These are phyloP conservation scores for Spodoptera frugiperda DNA, from an alignment of 1,140 invertebrate species.

Conservation along the genomic window DNA sequence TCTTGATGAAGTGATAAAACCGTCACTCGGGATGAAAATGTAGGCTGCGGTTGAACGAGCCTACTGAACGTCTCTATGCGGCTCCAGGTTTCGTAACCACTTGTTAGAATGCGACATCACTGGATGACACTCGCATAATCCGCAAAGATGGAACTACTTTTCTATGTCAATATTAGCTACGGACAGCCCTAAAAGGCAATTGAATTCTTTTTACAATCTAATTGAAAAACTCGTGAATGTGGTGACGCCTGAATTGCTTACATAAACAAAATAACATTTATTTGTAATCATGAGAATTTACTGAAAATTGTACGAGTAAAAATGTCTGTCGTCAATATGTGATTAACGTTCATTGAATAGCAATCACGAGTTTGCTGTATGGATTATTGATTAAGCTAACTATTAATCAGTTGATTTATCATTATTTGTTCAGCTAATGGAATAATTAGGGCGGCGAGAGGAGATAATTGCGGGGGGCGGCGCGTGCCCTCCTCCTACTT, in stretches of 20 bases:
- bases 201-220: slow-evolving; percentile 54
- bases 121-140: neutral
- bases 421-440: slow-evolving; percentile 80
- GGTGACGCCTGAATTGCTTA: slow-evolving; percentile 33
- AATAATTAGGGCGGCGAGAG: slow-evolving; percentile 70
- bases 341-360: slow-evolving; percentile 6
- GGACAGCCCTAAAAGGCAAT: slow-evolving; percentile 54
- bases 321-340: neutral
- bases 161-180: neutral
- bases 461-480: slow-evolving; percentile 66
- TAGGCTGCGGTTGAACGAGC: slow-evolving; percentile 28
- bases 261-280: slow-evolving; percentile 34
- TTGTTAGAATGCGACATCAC: slow-evolving; percentile 11
- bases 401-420: slow-evolving; percentile 71
- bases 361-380: slow-evolving; percentile 2
- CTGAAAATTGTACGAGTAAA: neutral
- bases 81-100: slow-evolving; percentile 22
- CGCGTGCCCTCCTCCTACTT: slow-evolving; percentile 52
- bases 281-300: slow-evolving; percentile 22
- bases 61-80: slow-evolving; percentile 30
- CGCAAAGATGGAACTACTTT: slow-evolving; percentile 1
- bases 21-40: slow-evolving; percentile 50
- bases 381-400: slow-evolving; percentile 58
- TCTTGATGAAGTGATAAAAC: slow-evolving; percentile 76
- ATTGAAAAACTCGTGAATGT: slow-evolving; percentile 53